Base-by-base conservation (phyloP, 2,797 vertebrate species). In the Clamator glandarius region DNA sequence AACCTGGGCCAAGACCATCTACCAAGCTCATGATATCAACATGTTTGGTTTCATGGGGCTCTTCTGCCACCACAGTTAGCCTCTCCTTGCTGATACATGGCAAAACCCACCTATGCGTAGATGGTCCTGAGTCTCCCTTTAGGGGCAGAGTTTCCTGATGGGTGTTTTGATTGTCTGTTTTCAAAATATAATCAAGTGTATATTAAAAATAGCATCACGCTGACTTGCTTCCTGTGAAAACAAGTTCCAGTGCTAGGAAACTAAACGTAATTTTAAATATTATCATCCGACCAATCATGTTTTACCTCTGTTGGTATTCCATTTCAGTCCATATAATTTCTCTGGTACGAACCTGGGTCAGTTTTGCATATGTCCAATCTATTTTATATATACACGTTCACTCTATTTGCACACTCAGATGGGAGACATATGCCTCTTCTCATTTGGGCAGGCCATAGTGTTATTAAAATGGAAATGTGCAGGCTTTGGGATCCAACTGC, bases 391-490 rank as follows among this genome's bases (percentile, higher is more conserved):
- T 90, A 96, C 83, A 93, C 52, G 63, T 61, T 94, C 90, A 77
- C 73, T 96, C 76, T 97, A 96, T 97, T 96, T 97, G 95, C 89
- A 97, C 95, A 97, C 95, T 96, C 91, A 89, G 90, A 96, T 95
- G 82, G 90, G 92, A 96, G 95, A 92, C 96, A 96, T 95, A 93
- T 96, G 94, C 93, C 92, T 96, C 93, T 91, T 89, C 79, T 96
- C 92, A 96, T 94, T 96, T 96, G 91, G 91, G 93, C 87, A 95
- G 94, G 95, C 93, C 93, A 94, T 93, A 89, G 91, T 87, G 93
- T 87, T 96, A 97, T 97, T 97, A 96, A 97, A 96, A 97, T 95
- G 93, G 94, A 96, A 97, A 95, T 95, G 90, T 87, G 77, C 91
- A 94, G 85, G 78, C 89, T 94, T 95, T 95, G 83, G 95, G 89